Conservation (phyloP, 2,888 invertebrate genomes). For the Spodoptera exigua region DNA sequence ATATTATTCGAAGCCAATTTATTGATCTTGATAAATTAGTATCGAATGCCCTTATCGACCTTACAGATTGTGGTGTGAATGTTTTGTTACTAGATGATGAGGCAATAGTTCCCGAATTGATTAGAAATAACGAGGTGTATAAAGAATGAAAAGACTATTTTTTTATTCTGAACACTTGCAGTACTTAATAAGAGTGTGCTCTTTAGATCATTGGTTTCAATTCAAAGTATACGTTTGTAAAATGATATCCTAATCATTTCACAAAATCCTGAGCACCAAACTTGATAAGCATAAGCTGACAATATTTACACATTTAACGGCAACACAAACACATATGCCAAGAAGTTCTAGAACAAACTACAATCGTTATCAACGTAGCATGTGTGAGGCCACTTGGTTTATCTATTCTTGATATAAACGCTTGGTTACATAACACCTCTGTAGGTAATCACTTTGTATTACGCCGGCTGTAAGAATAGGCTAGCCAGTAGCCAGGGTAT, state of each 20-base stretch:
- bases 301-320: constrained; percentile 42
- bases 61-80: constrained; percentile 12
- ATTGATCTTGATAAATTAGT: neutral
- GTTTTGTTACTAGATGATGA: constrained; percentile 1
- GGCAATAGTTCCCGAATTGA: constrained; percentile 8
- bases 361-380: constrained; percentile 42
- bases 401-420: constrained; percentile 45
- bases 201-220: no score
- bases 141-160: no score
- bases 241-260: neutral
- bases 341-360: constrained; percentile 53
- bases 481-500: no score
- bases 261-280: constrained; percentile 8
- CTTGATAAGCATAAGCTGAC: constrained; percentile 38
- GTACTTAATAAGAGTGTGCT: no score
- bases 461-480: no score
- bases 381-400: constrained; percentile 41
- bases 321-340: constrained; percentile 38
- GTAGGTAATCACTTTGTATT: constrained; percentile 29
- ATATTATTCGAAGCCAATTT: neutral
- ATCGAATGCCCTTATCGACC: neutral
- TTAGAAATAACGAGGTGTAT: no score
- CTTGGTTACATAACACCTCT: constrained; percentile 47
- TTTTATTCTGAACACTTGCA: no score
- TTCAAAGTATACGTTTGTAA: no score